A percentile compares a stretch with the other conserved stretches of the same genome.
Evolutionary conservation across 2,113 vertebrate genomes (phyloP).

Genomic region (Eidolon helvum): DNA sequence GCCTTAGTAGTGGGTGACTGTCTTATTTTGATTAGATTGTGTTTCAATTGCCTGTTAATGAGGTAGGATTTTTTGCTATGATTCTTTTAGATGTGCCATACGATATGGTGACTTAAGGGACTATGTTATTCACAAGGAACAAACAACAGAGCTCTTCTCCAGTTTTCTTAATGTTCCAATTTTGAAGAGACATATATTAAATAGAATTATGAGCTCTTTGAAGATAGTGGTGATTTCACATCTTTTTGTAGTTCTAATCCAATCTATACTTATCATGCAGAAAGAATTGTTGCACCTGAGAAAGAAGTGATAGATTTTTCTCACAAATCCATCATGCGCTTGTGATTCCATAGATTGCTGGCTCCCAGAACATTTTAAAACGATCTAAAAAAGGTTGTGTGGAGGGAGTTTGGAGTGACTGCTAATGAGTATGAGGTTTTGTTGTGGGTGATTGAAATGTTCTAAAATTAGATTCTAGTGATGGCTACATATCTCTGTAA

Average conservation of each 20-base stretch:
- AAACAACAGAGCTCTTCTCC: neutral
- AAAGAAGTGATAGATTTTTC: neutral
- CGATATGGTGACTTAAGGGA: neutral
- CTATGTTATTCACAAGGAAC: neutral
- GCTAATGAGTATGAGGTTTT: neutral
- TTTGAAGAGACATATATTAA: neutral
- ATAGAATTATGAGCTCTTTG: neutral
- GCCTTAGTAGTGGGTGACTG: neutral
- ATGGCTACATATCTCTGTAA: neutral
- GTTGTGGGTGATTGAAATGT: neutral
- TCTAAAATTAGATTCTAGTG: neutral
- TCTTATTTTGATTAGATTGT: neutral
- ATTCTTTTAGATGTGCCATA: neutral
- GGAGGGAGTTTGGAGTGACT: neutral
- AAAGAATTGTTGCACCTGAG: neutral
- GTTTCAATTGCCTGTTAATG: neutral
- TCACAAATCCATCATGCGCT: neutral
- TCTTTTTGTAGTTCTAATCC: neutral
- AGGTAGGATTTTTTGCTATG: neutral
- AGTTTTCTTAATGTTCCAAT: neutral
- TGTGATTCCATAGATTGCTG: neutral
- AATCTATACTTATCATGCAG: neutral
- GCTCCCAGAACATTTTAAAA: neutral
- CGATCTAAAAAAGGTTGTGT: too few relatives aligned
- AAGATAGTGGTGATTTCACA: rapidly evolving